Evolutionary conservation across 2,113 vertebrate species (phyloP).

Genomic region (Motacilla tschutschensis): DNA sequence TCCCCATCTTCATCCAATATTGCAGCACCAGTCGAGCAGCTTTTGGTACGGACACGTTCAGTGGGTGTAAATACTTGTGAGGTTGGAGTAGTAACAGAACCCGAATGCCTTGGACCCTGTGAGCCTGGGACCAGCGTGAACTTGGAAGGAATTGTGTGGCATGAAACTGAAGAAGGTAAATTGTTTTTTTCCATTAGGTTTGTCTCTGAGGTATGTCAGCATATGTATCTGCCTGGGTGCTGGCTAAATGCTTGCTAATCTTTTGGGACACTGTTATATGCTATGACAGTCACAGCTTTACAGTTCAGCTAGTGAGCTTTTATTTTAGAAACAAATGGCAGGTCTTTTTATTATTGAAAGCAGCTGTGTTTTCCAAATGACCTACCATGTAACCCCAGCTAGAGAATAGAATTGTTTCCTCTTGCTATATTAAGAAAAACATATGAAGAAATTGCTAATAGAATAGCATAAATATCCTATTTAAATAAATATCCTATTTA

Average conservation of each 20-base stretch:
- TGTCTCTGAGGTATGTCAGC: neutral
- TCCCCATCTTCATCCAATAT: slow-evolving; percentile 83
- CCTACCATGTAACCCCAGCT: neutral
- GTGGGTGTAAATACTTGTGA: slow-evolving; percentile 94
- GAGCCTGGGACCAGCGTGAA: slow-evolving; percentile 95
- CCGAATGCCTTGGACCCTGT: slow-evolving; percentile 88
- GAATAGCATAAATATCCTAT: neutral
- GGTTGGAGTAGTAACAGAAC: slow-evolving; percentile 83
- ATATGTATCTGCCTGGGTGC: neutral
- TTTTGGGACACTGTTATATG: neutral
- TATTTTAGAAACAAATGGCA: neutral
- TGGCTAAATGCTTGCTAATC: neutral
- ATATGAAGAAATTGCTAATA: neutral
- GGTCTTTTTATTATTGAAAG: neutral
- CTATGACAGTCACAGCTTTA: neutral
- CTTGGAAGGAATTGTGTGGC: slow-evolving; percentile 97
- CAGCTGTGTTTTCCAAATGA: neutral
- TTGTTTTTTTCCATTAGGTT: slow-evolving; percentile 32
- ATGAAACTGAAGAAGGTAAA: slow-evolving; percentile 96
- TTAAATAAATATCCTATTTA: neutral
- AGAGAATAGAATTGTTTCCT: neutral
- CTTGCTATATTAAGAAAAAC: neutral
- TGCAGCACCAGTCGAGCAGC: slow-evolving; percentile 87
- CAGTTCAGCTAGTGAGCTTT: neutral
- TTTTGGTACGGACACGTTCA: slow-evolving; percentile 89